Conservation (phyloP, 1,140 invertebrate species). For the Bombus polaris region DNA sequence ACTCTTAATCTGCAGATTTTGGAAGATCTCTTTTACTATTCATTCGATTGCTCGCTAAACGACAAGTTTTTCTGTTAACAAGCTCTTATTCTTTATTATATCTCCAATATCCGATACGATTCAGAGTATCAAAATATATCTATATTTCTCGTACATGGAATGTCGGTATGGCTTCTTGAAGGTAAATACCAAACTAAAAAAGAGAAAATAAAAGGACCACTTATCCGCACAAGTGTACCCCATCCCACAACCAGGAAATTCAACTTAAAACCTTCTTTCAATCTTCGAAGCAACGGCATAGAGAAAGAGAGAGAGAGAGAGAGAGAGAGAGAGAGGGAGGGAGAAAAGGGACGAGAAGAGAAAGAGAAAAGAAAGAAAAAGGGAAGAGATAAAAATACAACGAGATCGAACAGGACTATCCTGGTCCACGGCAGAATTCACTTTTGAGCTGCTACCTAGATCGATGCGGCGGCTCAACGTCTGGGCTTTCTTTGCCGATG, state of each 20-base stretch:
- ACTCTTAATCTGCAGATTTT: neutral
- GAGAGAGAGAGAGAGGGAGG: neutral
- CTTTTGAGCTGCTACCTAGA: neutral
- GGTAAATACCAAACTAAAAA: neutral
- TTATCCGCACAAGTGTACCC: neutral
- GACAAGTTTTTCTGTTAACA: neutral
- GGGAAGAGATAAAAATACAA: neutral
- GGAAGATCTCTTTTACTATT: neutral
- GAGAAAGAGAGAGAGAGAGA: neutral
- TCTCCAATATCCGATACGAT: neutral
- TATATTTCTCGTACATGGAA: neutral
- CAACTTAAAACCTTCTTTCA: neutral
- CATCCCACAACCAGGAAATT: neutral
- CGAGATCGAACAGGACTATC: neutral
- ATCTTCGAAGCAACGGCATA: neutral
- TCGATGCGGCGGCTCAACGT: neutral
- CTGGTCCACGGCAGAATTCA: slow-evolving; percentile 1
- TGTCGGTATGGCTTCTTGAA: neutral
- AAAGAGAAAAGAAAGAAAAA: neutral
- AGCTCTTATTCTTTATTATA: neutral
- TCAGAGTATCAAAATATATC: neutral
- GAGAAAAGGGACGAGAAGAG: too few relatives aligned
- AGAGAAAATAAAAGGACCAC: neutral
- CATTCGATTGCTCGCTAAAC: neutral
- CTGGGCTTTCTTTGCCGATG: slow-evolving; percentile 27